Base-by-base conservation (phyloP, 2,888 invertebrate species). In the Liposcelis brunnea region DNA sequence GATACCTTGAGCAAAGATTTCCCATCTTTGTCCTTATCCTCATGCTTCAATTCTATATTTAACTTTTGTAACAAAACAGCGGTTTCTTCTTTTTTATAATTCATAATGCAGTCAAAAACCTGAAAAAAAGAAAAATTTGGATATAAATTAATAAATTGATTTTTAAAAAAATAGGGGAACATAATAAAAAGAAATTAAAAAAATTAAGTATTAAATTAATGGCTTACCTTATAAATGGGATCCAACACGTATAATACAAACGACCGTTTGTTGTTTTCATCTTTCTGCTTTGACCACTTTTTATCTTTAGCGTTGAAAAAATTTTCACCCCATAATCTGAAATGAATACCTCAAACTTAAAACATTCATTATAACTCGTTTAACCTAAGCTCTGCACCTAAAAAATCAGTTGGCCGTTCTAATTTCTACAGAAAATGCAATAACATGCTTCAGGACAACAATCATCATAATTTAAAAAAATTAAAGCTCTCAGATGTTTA, bases 201-300 rank as follows among this genome's bases (percentile, higher is more conserved):
- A 43, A 45, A 44, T 44, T 33, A 43, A 12, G 31, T 40, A 43
- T 46, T 18, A 31, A 15, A 31, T 40, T n/a, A 33, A 34, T n/a
- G 1, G 35, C 74, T 71, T 63, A 86, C 87, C 74, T 95, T 93
- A 75, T 94, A 98, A 68, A 99, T 97, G 50, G 98, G 98, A 61
- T 94, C 93, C 64, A 99, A 70, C 58, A 99, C 89, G 68, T 97
- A 99, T 83, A 95, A 93, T 66, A 84, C 86, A 80, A 99, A 99
- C 1, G 97, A 95, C 57, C 98, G 82, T 66, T 90, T 90, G 75
- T 90, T 87, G 50, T 87, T 90, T 2, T 68, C 67, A 60, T 87
- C 89, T 74, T 82, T 86, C 64, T 80, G 81, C 65, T 91, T 91
- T 47, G 82, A 74, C 98, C 98, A 98, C 65, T 98, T 98, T 82